Base-by-base conservation (phyloP, 1,140 invertebrate genomes). In the Papilio glaucus region DNA sequence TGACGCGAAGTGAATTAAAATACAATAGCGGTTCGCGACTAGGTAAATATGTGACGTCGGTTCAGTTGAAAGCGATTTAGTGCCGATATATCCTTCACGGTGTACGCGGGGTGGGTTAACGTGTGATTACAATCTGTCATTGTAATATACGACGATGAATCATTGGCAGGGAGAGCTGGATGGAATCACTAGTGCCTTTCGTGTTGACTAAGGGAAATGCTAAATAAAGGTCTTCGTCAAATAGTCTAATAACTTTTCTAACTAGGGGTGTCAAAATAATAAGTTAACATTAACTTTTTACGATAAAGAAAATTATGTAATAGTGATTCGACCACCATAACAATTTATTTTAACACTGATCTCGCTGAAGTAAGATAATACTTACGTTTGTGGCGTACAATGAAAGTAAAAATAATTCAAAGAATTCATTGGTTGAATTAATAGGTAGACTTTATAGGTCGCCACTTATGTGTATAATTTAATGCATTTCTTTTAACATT, bases 1-100 rank as follows among this genome's bases (percentile, higher is more conserved):
- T 65, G 74, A 83, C 81, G 85, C 84, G 83, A 74, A 69, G 63
- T 70, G 79, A 82, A 89, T 89, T 89, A 89, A 84, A 89, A 89
- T 89, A 89, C 87, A 89, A 89, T 89, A 77, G 79, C 69, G 77
- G 62, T 78, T 82, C 49, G 77, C 63, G 80, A 80, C 82, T 80
- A 81, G 80, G 77, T 74, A 77, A 81, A 77, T 79, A 78, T 85
- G 83, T 88, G 84, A 89, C 80, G 80, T 85, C 87, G 86, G 87
- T 76, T 26, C 68, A 85, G 75, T 84, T 89, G 79, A 89, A 89
- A 87, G 86, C 78, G 71, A 72, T 77, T 84, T 83, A 83, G 79
- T 75, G 77, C 73, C 86, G 77, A 87, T 89, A 85, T 85, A 85
- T 88, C 79, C 82, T 80, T 88, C 82, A 83, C 62, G 37, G 41